phyloP scores from a whole-genome alignment of 2,888 invertebrate genomes.

The Tryphoninae sp. region DNA sequence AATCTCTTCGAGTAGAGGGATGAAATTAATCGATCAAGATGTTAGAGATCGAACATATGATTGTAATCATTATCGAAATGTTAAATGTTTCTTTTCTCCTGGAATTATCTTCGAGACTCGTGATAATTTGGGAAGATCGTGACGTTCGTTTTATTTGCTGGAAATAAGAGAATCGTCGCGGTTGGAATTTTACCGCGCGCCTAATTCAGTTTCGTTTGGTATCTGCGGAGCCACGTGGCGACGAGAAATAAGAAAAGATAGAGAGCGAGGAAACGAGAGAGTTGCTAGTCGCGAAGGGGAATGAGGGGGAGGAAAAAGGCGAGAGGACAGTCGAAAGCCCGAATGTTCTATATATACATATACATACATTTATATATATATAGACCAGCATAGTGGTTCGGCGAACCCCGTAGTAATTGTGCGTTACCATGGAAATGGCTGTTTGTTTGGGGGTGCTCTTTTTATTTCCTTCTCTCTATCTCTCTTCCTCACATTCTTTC shows the following conservation, averaged over 20 bases:
- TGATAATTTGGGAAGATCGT: background rate
- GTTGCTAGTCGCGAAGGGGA: slow-evolving; percentile 22
- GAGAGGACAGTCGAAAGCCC: slow-evolving; percentile 48
- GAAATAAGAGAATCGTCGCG: slow-evolving; percentile 5
- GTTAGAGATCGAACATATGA: too few relatives aligned
- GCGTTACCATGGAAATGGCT: slow-evolving; percentile 78
- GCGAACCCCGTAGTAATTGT: slow-evolving; percentile 73
- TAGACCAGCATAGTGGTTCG: slow-evolving; percentile 26
- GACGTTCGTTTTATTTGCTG: slow-evolving; percentile 7
- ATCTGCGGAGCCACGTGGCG: slow-evolving; percentile 42
- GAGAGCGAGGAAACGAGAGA: slow-evolving; percentile 42
- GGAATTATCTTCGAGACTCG: background rate
- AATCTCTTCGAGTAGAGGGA: too few relatives aligned
- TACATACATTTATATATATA: background rate
- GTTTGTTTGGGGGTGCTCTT: slow-evolving; percentile 75
- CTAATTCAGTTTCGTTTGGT: background rate
- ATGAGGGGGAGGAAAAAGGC: slow-evolving; percentile 37
- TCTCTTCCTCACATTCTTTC: slow-evolving; percentile 44
- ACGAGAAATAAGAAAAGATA: slow-evolving; percentile 23
- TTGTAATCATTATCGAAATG: background rate
- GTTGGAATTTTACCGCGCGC: slow-evolving; percentile 15
- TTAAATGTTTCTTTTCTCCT: background rate
- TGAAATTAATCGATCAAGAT: too few relatives aligned
- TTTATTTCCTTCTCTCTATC: slow-evolving; percentile 33
- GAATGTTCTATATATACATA: slow-evolving; percentile 21